Percentiles rank a stretch among this genome's conserved stretches.
Conservation (phyloP, 35 echinoderm and acorn worm species). For the Diadema setosum region DNA sequence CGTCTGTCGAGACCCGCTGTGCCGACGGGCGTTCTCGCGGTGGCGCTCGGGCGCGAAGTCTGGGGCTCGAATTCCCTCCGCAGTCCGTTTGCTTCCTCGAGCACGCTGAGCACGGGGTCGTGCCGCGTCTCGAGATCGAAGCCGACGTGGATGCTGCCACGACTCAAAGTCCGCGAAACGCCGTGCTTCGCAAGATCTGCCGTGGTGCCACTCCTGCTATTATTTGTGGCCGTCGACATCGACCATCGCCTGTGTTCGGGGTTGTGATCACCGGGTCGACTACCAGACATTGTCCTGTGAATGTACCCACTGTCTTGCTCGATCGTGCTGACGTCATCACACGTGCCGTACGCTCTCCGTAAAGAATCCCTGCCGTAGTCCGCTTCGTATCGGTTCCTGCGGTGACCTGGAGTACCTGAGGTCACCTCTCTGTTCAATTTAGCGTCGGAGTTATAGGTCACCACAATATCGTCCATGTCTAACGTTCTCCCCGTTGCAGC, state of each 20-base stretch:
- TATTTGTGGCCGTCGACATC: not conserved
- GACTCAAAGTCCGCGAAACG: not conserved
- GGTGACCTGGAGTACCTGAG: not conserved
- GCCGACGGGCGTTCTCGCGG: not conserved
- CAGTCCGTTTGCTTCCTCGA: not conserved
- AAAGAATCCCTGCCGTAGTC: not conserved
- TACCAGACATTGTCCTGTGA: too few relatives aligned
- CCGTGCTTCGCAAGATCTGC: not conserved
- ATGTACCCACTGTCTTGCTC: not conserved
- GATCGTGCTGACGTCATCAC: not conserved
- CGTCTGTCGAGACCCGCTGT: not conserved
- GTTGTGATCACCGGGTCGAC: not conserved
- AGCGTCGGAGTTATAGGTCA: not conserved
- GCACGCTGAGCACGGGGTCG: not conserved
- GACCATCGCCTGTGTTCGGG: not conserved
- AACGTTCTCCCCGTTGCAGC: not conserved
- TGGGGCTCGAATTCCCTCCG: not conserved
- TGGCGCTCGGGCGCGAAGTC: not conserved
- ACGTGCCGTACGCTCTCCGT: not conserved
- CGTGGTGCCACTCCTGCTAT: not conserved
- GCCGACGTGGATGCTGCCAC: not conserved
- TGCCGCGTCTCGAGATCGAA: not conserved
- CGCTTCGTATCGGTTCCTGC: not conserved
- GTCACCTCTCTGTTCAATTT: not conserved
- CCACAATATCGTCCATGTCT: not conserved